Evolutionary conservation across 2,888 invertebrate species (phyloP), one percentile per base, ranked within the genome.

Genomic region (Tupiocoris notatus): DNA sequence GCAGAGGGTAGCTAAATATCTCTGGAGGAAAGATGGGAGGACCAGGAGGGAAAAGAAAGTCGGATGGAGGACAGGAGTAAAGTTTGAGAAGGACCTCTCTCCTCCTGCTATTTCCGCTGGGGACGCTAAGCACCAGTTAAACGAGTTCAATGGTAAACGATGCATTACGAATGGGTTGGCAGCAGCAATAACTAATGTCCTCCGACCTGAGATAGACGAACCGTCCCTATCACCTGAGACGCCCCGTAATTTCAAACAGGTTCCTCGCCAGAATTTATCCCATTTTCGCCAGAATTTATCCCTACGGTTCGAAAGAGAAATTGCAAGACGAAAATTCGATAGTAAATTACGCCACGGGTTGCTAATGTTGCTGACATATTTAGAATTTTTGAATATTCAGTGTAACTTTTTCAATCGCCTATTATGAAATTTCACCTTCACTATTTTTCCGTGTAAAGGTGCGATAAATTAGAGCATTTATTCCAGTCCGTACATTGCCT

Each of bases 111-210:
- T 57, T 68, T 68, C 68, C 58, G 68, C 57, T 18, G 68, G 39
- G 39, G 12, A 39, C 39, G 73, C n/a, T 73, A 73, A 73, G 63
- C 39, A 63, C 73, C 73, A 73, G 63, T 73, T 73, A 73, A 73
- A 73, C 62, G 63, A 73, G 73, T 73, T 73, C 73, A 56, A 73
- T 73, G 62, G 73, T 63, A 73, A 73, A 73, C 73, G 62, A 73
- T 54, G 73, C 73, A 58, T 73, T 63, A 17, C 71, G 61, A 61
- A 71, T 24, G 73, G 56, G 62, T 39, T 1, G 73, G 18, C 20
- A 62, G 54, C 18, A 21, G 73, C 22, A 63, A 73, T 73, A 73
- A 73, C 21, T 73, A 68, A 68, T 58, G 68, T 68, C 57, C 58
- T 23, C 17, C 39, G 39, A 39, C 39, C 12, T 39, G 3, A 39